Conservation (phyloP, 1,140 invertebrate genomes). For the Maniola jurtina region DNA sequence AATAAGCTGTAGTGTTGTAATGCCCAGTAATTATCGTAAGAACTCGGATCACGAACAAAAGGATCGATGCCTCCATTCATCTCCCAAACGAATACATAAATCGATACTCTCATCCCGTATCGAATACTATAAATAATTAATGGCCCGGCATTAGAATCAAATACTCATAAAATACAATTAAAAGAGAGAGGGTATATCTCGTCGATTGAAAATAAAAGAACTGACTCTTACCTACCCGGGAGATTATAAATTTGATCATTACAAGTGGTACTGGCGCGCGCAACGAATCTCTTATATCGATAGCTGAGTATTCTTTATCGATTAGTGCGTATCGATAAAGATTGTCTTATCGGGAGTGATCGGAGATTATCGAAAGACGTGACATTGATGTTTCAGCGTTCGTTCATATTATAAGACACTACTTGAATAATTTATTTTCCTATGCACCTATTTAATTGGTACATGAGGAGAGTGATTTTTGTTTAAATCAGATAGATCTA, state of each 20-base stretch:
- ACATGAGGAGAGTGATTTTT: too few species aligned
- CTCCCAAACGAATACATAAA: slow-evolving; percentile 64
- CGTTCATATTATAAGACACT: neutral
- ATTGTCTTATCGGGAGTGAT: slow-evolving; percentile 7
- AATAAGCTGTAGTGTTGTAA: slow-evolving; percentile 25
- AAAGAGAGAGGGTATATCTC: slow-evolving; percentile 74
- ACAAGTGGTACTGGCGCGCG: slow-evolving; percentile 69
- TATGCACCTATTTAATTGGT: too few species aligned
- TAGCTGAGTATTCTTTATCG: slow-evolving; percentile 58
- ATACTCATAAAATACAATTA: slow-evolving; percentile 79
- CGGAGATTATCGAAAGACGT: slow-evolving; percentile 6
- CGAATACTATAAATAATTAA: slow-evolving; percentile 79
- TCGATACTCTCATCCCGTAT: slow-evolving; percentile 68
- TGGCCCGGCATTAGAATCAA: slow-evolving; percentile 77
- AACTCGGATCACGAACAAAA: slow-evolving; percentile 43
- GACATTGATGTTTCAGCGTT: slow-evolving; percentile 6
- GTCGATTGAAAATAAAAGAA: slow-evolving; percentile 73
- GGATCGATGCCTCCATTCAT: slow-evolving; percentile 60
- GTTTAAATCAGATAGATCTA: too few species aligned
- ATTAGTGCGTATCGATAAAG: slow-evolving; percentile 51
- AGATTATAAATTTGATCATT: slow-evolving; percentile 78
- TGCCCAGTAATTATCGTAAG: slow-evolving; percentile 25
- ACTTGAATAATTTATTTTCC: neutral
- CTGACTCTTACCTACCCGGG: slow-evolving; percentile 70
- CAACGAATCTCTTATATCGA: slow-evolving; percentile 73